Evolutionary conservation across 2,113 vertebrate genomes (phyloP).

Genomic region (Scophthalmus maximus): DNA sequence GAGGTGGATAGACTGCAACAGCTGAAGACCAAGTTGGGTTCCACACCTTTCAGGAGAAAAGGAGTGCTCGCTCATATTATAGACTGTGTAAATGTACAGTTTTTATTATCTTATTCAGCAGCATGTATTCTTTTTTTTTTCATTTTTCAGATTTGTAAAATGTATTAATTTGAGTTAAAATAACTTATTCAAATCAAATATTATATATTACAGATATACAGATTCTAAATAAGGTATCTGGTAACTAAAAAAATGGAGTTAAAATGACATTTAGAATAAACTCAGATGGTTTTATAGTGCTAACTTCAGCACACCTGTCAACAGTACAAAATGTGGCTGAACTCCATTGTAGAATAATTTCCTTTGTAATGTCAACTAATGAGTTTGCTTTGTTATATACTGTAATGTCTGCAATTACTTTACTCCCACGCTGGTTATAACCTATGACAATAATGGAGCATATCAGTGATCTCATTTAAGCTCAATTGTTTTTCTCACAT

Average conservation of each 20-base stretch:
- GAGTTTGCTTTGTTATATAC: conserved; percentile 25
- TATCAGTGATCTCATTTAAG: conserved; percentile 44
- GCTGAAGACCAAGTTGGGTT: no score
- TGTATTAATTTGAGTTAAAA: no score
- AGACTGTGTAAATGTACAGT: no score
- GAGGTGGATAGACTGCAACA: no score
- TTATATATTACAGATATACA: neutral
- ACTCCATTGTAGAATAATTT: no score
- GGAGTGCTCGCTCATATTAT: no score
- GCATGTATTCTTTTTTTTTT: no score
- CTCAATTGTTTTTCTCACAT: conserved; percentile 54
- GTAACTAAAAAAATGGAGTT: neutral
- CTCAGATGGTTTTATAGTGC: neutral
- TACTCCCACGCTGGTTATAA: conserved; percentile 42
- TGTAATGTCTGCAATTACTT: conserved; percentile 48
- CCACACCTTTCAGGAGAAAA: no score
- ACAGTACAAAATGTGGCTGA: neutral
- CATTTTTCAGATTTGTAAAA: no score
- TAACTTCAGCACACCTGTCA: neutral
- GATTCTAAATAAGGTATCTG: neutral
- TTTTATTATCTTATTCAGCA: no score
- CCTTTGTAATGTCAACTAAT: conserved; percentile 46
- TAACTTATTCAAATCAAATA: no score
- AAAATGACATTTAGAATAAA: neutral
- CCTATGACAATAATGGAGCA: conserved; percentile 25